A percentile compares a stretch with the other conserved stretches of the same genome.
phyloP scores from a whole-genome alignment of 2,888 invertebrate species.

The Anagyrus pseudococci region DNA sequence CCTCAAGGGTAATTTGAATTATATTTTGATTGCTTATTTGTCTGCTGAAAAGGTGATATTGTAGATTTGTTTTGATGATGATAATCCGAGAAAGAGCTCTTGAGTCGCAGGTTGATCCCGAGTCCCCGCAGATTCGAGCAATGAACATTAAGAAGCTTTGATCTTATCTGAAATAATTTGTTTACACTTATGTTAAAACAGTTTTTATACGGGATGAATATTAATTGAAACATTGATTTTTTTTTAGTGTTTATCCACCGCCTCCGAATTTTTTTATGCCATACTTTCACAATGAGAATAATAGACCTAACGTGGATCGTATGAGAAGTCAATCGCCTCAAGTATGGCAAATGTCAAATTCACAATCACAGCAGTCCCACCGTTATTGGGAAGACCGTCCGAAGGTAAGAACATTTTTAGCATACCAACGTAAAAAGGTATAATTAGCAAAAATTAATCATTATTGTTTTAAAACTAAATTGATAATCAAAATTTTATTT shows the following conservation, averaged over 20 bases:
- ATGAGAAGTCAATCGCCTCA: conserved; percentile 52
- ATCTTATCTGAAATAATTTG: conserved; percentile 55
- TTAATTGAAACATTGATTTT: neutral
- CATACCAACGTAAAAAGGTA: neutral
- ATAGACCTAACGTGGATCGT: conserved; percentile 52
- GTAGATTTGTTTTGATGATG: too few relatives aligned
- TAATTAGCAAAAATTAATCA: neutral
- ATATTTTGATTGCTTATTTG: neutral
- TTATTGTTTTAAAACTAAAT: neutral
- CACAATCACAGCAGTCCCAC: conserved; percentile 27
- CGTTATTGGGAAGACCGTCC: conserved; percentile 38
- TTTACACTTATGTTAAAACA: neutral
- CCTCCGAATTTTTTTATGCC: conserved; percentile 50
- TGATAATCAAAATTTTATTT: neutral
- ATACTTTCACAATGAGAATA: conserved; percentile 49
- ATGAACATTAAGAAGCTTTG: conserved; percentile 52
- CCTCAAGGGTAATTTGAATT: conserved; percentile 45
- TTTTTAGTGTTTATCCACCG: conserved; percentile 22
- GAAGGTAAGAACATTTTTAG: conserved; percentile 29
- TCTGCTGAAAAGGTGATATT: too few relatives aligned
- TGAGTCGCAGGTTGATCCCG: conserved; percentile 53
- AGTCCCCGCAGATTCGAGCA: conserved; percentile 52
- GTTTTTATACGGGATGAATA: too few relatives aligned
- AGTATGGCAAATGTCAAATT: conserved; percentile 36
- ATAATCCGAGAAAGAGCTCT: conserved; percentile 54